phyloP scores from a whole-genome alignment of 1,140 invertebrate genomes.

The Lepidostoma basale region DNA sequence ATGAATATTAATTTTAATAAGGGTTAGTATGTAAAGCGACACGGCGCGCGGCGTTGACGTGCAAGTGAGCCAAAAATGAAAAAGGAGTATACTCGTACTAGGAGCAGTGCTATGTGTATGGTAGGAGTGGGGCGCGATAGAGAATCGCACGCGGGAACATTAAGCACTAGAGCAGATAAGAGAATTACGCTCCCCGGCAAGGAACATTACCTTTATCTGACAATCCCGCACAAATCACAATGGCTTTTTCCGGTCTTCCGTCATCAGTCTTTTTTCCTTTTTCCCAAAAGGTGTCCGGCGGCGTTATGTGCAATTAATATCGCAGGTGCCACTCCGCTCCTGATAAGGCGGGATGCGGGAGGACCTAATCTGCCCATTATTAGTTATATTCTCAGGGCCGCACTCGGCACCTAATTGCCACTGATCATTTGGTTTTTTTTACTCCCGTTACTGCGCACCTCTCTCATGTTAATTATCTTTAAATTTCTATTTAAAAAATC shows the following conservation, averaged over 20 bases:
- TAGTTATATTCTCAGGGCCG: constrained; percentile 20
- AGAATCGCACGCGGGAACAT: constrained; percentile 6
- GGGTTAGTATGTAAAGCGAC: too few species aligned
- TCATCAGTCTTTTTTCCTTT: constrained; percentile 22
- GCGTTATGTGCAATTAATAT: constrained; percentile 28
- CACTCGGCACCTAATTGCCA: background rate
- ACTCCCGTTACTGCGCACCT: too few species aligned
- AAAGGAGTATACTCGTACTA: too few species aligned
- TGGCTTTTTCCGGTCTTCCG: constrained; percentile 18
- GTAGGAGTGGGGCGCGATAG: too few species aligned
- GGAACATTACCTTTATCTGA: constrained; percentile 29
- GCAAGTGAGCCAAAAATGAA: too few species aligned
- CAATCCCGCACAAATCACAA: constrained; percentile 28
- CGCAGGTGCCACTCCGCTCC: constrained; percentile 18
- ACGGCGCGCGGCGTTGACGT: too few species aligned
- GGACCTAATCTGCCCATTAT: constrained; percentile 33
- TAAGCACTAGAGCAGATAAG: constrained; percentile 5
- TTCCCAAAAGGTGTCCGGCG: constrained; percentile 21
- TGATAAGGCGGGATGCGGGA: constrained; percentile 19
- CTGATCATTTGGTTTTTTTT: too few species aligned
- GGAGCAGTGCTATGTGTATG: too few species aligned
- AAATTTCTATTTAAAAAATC: too few species aligned
- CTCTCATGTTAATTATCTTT: too few species aligned
- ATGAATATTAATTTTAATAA: too few species aligned
- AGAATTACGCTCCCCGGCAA: constrained; percentile 11